Conservation (phyloP, 2,797 vertebrate genomes). For the Pristis pectinata region DNA sequence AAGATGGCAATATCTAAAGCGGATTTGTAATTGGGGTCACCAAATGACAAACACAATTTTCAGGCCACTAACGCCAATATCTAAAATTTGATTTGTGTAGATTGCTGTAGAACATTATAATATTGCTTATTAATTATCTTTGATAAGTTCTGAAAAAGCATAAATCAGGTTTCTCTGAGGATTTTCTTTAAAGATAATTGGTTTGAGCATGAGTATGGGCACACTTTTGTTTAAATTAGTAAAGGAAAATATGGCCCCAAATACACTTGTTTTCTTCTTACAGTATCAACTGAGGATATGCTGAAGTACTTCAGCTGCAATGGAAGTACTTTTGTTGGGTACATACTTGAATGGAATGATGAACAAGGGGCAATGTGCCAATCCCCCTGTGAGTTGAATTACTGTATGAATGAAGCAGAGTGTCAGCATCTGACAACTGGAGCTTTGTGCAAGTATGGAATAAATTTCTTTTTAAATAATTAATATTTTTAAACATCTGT, state of each 20-base stretch:
- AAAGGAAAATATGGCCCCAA: background rate
- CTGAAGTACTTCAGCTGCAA: constrained; percentile 45
- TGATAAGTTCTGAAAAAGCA: background rate
- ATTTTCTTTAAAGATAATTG: background rate
- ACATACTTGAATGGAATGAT: constrained; percentile 41
- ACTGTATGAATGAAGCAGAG: constrained; percentile 48
- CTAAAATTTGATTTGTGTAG: background rate
- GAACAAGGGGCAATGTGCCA: constrained; percentile 45
- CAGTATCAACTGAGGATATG: constrained; percentile 50
- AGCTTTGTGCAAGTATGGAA: constrained; percentile 51
- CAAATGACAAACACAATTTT: background rate
- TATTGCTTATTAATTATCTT: background rate
- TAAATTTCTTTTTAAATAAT: too few relatives aligned
- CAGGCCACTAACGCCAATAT: background rate
- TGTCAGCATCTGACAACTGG: constrained; percentile 52
- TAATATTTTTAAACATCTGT: background rate
- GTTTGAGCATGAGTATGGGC: background rate
- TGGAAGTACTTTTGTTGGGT: constrained; percentile 46
- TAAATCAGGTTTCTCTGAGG: background rate
- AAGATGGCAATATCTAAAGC: background rate
- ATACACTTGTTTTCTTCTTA: background rate
- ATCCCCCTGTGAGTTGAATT: constrained; percentile 51
- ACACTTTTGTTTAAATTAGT: background rate
- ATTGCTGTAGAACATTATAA: background rate
- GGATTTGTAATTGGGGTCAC: background rate